These are phyloP conservation scores for Coelopa frigida DNA, from an alignment of 1,140 invertebrate genomes.

Conservation along the genomic window DNA sequence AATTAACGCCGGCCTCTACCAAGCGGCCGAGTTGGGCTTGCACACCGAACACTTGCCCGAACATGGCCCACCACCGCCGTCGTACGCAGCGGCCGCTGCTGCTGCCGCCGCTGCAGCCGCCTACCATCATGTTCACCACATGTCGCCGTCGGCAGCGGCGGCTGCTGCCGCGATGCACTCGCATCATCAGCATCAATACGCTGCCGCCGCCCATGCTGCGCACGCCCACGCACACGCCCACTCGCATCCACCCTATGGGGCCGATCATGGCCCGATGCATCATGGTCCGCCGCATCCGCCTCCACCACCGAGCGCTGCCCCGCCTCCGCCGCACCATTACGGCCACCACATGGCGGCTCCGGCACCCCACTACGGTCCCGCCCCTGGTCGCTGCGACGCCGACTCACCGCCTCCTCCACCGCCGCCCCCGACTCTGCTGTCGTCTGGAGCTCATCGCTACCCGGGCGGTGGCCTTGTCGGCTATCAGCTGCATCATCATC, in stretches of 20 bases:
- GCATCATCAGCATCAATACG: slow-evolving; percentile 28
- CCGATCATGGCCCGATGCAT: too few species aligned
- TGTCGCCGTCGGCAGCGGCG: slow-evolving; percentile 23
- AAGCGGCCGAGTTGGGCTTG: slow-evolving; percentile 34
- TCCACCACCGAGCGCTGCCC: slow-evolving; percentile 7
- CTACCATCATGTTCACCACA: slow-evolving; percentile 34
- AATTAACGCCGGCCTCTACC: slow-evolving; percentile 32
- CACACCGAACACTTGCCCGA: slow-evolving; percentile 35
- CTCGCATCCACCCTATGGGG: slow-evolving; percentile 17
- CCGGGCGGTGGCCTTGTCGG: not conserved
- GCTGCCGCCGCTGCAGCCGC: slow-evolving; percentile 33
- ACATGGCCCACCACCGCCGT: slow-evolving; percentile 33
- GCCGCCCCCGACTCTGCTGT: slow-evolving; percentile 30
- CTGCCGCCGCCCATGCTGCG: slow-evolving; percentile 26
- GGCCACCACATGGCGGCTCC: slow-evolving; percentile 7
- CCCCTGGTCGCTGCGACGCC: slow-evolving; percentile 33
- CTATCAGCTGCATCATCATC: too few species aligned
- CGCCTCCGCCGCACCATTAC: slow-evolving; percentile 2
- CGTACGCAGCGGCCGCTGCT: slow-evolving; percentile 32
- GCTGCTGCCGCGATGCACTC: slow-evolving; percentile 20
- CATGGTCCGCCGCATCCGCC: slow-evolving; percentile 19
- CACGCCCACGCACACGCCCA: slow-evolving; percentile 23
- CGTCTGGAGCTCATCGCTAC: too few species aligned
- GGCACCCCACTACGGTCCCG: slow-evolving; percentile 17
- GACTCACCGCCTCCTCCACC: slow-evolving; percentile 38